Base-by-base conservation (phyloP, 1,140 invertebrate species). In the Rhynchophorus ferrugineus region DNA sequence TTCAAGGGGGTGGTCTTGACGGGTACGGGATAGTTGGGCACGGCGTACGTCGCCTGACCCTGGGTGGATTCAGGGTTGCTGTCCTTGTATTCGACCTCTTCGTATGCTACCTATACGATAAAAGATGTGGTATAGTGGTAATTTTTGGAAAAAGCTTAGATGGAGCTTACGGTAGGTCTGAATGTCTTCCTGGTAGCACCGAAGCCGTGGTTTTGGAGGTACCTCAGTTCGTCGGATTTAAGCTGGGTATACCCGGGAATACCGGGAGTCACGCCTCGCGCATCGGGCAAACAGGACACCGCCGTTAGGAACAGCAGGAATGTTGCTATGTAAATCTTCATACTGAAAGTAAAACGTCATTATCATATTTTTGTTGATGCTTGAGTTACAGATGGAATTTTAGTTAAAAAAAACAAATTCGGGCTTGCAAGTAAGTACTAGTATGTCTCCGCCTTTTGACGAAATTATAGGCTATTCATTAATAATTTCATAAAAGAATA, bases 141-240 rank as follows among this genome's bases (percentile, higher is more conserved):
- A 29, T 29, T 11, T 29, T 29, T 29, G 33, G 8, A 34, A 34
- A 8, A n/a, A n/a, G n/a, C 11, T 29, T 6, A 29, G 5, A 39
- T 33, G 14, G 11, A 13, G 39, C 38, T 22, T 24, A 41, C 39
- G 29, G 59, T 56, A 6, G 56, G 46, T 21, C 55, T 24, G 38
- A 63, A 59, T 2, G 57, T 57, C 43, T 55, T 53, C 9, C 47
- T 46, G 6, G 63, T 65, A 1, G 61, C 47, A 11, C 60, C 61
- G 35, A 65, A 65, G n/a, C 60, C 62, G 43, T 54, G 52, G 37
- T 59, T 57, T 44, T 64, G 63, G 14, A 65, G 47, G 44, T 62
- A 57, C 21, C 45, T 57, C 3, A 65, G 44, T 46, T 65, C 54
- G 13, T 63, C 49, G 11, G 42, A 20, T 8, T 35, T 29, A 14